A percentile compares a stretch with the other conserved stretches of the same genome.
These are phyloP conservation scores for Tanypteryx hageni DNA, from an alignment of 2,888 invertebrate species.

Conservation along the genomic window DNA sequence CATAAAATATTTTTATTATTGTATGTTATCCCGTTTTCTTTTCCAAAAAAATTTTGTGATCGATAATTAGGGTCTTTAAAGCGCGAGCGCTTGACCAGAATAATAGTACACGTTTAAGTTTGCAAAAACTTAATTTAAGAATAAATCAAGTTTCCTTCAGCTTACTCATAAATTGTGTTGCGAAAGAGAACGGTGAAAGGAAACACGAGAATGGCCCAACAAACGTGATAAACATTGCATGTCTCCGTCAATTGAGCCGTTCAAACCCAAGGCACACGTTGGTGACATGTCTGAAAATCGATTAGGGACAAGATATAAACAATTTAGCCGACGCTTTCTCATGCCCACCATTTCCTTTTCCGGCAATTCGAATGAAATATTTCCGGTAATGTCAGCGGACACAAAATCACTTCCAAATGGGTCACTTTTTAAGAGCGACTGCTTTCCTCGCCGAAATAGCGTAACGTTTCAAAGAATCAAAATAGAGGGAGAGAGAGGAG, in stretches of 20 bases:
- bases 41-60: neutral
- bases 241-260: neutral
- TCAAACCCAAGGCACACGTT: neutral
- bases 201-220: neutral
- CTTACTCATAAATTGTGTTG: neutral
- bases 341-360: neutral
- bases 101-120: neutral
- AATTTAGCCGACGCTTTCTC: neutral
- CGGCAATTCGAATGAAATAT: neutral
- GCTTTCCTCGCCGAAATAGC: neutral
- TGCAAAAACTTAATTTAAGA: neutral
- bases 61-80: neutral
- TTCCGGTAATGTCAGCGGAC: neutral
- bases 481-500: too few species aligned
- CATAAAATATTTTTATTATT: neutral
- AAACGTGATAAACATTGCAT: neutral
- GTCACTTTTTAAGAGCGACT: neutral
- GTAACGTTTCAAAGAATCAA: neutral
- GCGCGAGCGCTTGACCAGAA: neutral
- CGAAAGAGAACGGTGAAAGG: neutral
- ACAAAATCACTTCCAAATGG: neutral
- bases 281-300: neutral
- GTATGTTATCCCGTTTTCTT: neutral
- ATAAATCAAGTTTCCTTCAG: neutral
- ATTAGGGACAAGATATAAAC: neutral